A percentile compares a stretch with the other conserved stretches of the same genome.
Conservation (phyloP, 2,797 vertebrate genomes). For the Eutrigla gurnardus region DNA sequence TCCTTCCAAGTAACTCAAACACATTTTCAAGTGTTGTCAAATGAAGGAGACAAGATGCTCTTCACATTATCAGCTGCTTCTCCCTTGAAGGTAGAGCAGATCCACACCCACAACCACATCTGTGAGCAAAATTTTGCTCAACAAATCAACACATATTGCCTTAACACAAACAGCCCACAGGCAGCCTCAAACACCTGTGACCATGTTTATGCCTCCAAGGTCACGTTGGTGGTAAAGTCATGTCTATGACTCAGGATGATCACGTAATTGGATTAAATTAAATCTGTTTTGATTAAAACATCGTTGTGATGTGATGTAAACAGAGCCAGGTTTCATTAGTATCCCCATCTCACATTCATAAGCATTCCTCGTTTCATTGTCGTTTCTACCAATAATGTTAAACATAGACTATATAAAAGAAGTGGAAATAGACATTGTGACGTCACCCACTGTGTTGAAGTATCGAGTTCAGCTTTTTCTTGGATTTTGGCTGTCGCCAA, state of each 20-base stretch:
- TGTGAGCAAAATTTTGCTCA: background rate
- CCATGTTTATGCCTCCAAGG: conserved; percentile 8
- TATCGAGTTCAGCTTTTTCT: too few species aligned
- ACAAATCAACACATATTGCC: conserved; percentile 15
- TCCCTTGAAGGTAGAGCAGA: conserved; percentile 21
- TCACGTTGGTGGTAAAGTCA: background rate
- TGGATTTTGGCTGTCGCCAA: too few species aligned
- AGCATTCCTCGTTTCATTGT: too few species aligned
- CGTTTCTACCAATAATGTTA: too few species aligned
- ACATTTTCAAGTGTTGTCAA: conserved; percentile 35
- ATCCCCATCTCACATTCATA: too few species aligned
- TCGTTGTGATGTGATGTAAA: background rate
- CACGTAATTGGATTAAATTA: background rate
- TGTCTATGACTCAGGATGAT: background rate
- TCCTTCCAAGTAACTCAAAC: conserved; percentile 20
- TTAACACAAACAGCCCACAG: background rate
- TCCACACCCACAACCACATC: conserved; percentile 11
- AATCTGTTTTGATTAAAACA: background rate
- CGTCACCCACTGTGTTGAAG: too few species aligned
- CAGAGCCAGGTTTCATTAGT: background rate
- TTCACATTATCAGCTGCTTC: conserved; percentile 5
- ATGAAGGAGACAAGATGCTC: conserved; percentile 21
- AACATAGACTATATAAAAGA: too few species aligned
- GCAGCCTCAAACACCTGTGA: conserved; percentile 19
- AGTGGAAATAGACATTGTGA: too few species aligned